These are phyloP conservation scores for Myiagra hebetior DNA, from an alignment of 2,113 vertebrate species.

Conservation along the genomic window DNA sequence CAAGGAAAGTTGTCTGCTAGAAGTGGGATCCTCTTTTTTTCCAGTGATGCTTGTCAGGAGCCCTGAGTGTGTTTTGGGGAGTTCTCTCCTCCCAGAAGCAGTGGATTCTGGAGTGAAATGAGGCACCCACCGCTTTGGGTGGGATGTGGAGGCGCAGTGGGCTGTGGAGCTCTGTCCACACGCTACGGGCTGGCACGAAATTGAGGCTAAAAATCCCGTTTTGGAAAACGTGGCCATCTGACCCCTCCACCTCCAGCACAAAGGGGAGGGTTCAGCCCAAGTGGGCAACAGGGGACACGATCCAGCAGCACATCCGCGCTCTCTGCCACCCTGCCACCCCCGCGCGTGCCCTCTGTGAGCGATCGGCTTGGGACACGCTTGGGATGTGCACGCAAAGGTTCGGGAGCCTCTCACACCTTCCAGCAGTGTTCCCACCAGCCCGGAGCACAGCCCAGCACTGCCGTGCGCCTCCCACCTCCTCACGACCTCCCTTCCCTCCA, in stretches of 20 bases:
- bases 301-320: accelerated
- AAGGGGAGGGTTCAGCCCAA: background rate
- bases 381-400: accelerated
- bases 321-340: background rate
- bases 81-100: background rate
- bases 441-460: accelerated
- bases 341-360: accelerated
- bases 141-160: background rate
- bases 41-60: background rate
- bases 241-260: background rate
- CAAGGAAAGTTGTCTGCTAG: too few species aligned
- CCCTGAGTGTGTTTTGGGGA: background rate
- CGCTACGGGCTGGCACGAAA: accelerated
- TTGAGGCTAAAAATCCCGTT: background rate
- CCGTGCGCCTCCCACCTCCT: background rate
- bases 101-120: background rate
- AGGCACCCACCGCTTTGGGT: background rate
- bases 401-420: background rate
- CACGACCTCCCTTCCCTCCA: accelerated
- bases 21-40: background rate
- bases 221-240: accelerated
- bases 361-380: accelerated
- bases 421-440: accelerated
- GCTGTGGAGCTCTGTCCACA: background rate
- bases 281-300: accelerated